Conservation (phyloP, 1,140 invertebrate species). For the Leptinotarsa texana region DNA sequence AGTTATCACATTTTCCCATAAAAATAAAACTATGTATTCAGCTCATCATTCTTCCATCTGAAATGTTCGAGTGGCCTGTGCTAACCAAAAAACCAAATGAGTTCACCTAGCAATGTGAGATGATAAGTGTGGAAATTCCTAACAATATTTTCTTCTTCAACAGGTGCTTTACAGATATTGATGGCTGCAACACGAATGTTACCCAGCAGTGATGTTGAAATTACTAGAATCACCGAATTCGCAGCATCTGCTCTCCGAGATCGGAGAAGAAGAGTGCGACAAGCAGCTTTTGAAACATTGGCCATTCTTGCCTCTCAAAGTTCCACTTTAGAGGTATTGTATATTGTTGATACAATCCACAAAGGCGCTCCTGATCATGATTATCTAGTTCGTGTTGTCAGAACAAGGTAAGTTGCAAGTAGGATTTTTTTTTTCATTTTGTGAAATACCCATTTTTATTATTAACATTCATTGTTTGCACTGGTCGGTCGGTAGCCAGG, state of each 20-base stretch:
- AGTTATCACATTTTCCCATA: no score
- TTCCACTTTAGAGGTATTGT: constrained; percentile 59
- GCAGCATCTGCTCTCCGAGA: constrained; percentile 67
- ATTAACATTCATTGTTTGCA: no score
- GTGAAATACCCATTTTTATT: neutral
- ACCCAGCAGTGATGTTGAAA: constrained; percentile 80
- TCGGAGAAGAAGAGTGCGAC: constrained; percentile 72
- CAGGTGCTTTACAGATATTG: constrained; percentile 74
- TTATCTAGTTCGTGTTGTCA: constrained; percentile 59
- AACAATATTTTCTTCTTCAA: constrained; percentile 16
- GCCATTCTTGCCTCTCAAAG: constrained; percentile 77
- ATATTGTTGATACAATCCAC: constrained; percentile 57
- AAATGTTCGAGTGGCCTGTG: no score
- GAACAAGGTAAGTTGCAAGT: constrained; percentile 51
- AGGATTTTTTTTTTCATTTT: neutral
- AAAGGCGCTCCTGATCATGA: constrained; percentile 55
- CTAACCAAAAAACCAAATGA: no score
- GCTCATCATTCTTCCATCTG: no score
- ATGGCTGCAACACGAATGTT: constrained; percentile 78
- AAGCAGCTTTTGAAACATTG: constrained; percentile 79
- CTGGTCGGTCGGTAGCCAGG: no score
- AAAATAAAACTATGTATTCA: no score
- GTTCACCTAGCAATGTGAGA: no score
- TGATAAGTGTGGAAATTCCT: no score
- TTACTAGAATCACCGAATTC: constrained; percentile 63